Base-by-base conservation (phyloP, 2,797 vertebrate species). In the Tokudaia muenninki region DNA sequence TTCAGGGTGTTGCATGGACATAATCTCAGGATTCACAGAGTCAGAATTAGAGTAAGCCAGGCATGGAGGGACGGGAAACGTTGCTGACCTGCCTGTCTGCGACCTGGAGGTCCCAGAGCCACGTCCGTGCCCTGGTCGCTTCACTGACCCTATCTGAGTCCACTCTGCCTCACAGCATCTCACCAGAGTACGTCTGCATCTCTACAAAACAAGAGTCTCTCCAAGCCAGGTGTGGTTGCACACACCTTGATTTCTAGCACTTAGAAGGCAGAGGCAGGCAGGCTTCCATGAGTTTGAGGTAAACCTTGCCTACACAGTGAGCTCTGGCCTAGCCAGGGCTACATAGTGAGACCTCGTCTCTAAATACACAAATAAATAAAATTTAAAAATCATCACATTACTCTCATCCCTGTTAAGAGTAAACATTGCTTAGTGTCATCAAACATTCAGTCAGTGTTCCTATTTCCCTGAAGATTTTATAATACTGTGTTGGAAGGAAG, bases 41-140 rank as follows among this genome's bases (percentile, higher is more conserved):
- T 67, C 79, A 79, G 34, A 26, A 21, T 2, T 41, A 22, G 57
- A 12, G 77, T 13, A 29, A 77, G 21, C 7, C 12, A 22, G 31
- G 1, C 5, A 2, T 19, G 41, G 10, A 19, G 65, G 37, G 52
- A 1, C 31, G 50, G 65, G 31, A 3, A 4, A 1, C 10, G 0
- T 50, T 1, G 37, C 41, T 16, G 29, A 70, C 9, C 13, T 55
- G 34, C 7, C 31, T 79, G 55, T 10, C 1, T 24, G 72, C 0
- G 13, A 65, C n/a, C 77, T 2, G 31, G 47, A 61, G 59, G 59
- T 21, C 59, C 59, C 59, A 61, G 59, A 24, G 22, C 59, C 59
- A 61, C 21, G 6, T 22, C 59, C 24, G 22, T 61, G 59, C 59
- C 59, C 59, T 61, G 59, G 59, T 24, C 24, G 22, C 59, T 61